These are phyloP conservation scores for Plebejus melissa DNA, from an alignment of 2,888 invertebrate species.

Conservation along the genomic window DNA sequence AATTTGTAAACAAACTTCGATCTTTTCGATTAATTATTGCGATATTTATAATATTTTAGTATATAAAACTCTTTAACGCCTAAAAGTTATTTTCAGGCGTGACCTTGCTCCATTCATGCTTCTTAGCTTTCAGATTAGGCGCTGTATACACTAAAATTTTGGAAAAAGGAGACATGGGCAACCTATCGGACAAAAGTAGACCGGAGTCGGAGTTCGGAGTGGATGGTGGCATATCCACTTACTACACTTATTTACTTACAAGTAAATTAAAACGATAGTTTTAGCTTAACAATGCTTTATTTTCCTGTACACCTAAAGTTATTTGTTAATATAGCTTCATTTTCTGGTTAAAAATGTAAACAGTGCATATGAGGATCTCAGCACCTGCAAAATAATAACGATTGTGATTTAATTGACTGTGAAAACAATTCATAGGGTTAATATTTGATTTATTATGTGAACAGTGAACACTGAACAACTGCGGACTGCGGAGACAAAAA, in stretches of 20 bases:
- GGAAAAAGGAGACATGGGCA: not conserved
- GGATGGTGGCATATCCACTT: too few species aligned
- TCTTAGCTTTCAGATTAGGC: constrained; percentile 4
- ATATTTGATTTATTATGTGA: not conserved
- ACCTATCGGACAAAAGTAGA: not conserved
- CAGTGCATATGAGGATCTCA: constrained; percentile 61
- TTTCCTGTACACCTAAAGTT: not conserved
- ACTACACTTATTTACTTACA: not conserved
- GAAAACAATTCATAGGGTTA: too few species aligned
- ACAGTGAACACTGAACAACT: not conserved
- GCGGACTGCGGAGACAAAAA: too few species aligned
- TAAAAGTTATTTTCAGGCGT: not conserved
- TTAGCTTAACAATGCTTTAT: not conserved
- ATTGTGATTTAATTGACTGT: too few species aligned
- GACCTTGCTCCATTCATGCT: constrained; percentile 19
- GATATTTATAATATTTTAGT: not conserved
- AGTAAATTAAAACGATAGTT: not conserved
- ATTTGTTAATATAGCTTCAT: constrained; percentile 16
- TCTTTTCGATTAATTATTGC: constrained; percentile 24
- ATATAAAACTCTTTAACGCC: not conserved
- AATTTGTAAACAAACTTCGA: constrained; percentile 21
- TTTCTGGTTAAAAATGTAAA: constrained; percentile 59
- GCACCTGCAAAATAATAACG: constrained; percentile 52
- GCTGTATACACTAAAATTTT: not conserved
- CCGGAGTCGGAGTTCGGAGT: too few species aligned